A percentile compares a stretch with the other conserved stretches of the same genome.
Evolutionary conservation across 2,888 invertebrate species (phyloP).

Genomic region (Thera britannica): DNA sequence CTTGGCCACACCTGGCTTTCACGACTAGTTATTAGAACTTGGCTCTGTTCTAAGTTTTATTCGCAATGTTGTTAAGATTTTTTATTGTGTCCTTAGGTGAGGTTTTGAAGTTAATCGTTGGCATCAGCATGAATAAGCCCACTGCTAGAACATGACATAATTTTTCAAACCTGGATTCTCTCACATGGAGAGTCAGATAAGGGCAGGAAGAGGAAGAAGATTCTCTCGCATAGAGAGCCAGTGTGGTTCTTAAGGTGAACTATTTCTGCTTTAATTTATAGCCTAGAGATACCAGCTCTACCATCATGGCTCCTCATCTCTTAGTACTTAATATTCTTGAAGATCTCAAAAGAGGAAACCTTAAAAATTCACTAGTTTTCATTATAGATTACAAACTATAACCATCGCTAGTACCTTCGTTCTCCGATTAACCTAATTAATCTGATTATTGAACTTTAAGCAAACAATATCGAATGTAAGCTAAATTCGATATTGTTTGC

Average conservation of each 20-base stretch:
- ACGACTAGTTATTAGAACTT: constrained; percentile 51
- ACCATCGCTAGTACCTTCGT: background rate
- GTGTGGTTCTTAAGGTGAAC: no score
- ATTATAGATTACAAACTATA: background rate
- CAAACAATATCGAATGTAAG: constrained; percentile 38
- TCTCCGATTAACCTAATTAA: constrained; percentile 57
- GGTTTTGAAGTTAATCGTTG: constrained; percentile 5
- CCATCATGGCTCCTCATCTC: no score
- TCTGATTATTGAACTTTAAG: constrained; percentile 51
- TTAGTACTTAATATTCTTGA: no score
- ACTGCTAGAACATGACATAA: no score
- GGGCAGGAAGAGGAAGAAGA: no score
- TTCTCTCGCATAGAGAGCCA: no score
- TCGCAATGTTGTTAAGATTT: constrained; percentile 30
- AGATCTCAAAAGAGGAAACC: no score
- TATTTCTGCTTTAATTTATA: no score
- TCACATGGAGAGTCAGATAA: no score
- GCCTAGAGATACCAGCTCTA: no score
- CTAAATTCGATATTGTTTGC: constrained; percentile 78
- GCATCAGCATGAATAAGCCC: background rate
- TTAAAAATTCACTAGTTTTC: no score
- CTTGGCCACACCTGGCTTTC: constrained; percentile 64
- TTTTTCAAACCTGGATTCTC: no score
- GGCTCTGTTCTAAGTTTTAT: constrained; percentile 24
- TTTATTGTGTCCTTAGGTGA: constrained; percentile 27